Base-by-base conservation (phyloP, 2,888 invertebrate genomes). In the Drosophila atripex region DNA sequence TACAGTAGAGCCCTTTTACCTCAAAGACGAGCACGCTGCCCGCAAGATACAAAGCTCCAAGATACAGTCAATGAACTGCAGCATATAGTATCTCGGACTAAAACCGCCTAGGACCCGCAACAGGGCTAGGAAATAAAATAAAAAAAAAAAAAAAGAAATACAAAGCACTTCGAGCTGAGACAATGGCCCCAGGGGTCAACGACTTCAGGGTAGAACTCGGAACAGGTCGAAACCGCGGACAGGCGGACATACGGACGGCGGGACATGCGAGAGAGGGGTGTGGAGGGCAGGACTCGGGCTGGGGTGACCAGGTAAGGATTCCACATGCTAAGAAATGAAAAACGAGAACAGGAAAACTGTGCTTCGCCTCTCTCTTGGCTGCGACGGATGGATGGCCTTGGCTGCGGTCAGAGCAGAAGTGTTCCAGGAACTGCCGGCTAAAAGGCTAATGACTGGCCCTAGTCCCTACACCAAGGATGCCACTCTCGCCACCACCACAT, bases 361-460 rank as follows among this genome's bases (percentile, higher is more conserved):
- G 28, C 28, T 69, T 47, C 51, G 46, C 23, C 45, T 32, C 58
- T 46, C 49, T 45, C 45, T 25, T 21, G 21, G 14, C 53, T 25
- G 58, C 47, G 35, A n/a, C n/a, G n/a, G n/a, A n/a, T n/a, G 9
- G 7, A 45, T 70, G 86, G 80, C 87, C 84, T 80, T 86, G 80
- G 54, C 38, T 16, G 30, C 78, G 80, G 85, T 75, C 86, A 74
- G 52, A 35, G 53, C 43, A 71, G 74, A 71, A 59, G 66, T 57
- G 18, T 86, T 80, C 85, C 79, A 76, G 79, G 79, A 79, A 79
- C 85, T 86, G 63, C 68, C 18, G 55, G 76, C 85, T 71, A 35
- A 78, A 73, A 76, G 83, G 86, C 86, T 86, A 82, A 86, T 83
- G 80, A 86, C 86, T 85, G 83, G 41, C 55, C 45, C 74, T 78